Evolutionary conservation across 2,113 vertebrate species (phyloP).

Genomic region (Bothrops jararaca): DNA sequence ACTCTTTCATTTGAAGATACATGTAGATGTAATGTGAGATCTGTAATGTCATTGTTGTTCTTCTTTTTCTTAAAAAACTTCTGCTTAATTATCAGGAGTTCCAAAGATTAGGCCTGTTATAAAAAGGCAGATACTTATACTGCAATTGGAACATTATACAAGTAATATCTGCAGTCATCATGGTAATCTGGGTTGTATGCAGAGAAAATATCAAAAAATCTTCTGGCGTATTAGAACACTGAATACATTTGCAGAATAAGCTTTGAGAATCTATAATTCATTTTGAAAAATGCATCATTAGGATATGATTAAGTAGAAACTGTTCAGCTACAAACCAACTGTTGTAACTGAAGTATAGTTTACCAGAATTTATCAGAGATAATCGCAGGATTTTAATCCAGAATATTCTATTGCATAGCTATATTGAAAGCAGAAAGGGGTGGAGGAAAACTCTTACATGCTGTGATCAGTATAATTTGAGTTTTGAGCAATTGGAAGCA

Average conservation of each 20-base stretch:
- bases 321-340: not conserved
- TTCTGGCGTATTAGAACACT: not conserved
- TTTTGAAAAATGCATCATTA: not conserved
- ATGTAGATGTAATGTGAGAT: not conserved
- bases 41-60: not conserved
- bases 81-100: not conserved
- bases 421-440: not conserved
- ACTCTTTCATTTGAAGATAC: not conserved
- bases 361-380: not conserved
- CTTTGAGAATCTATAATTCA: not conserved
- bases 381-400: not conserved
- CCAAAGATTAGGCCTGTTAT: not conserved
- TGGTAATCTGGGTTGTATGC: not conserved
- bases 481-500: not conserved
- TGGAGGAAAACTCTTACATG: not conserved
- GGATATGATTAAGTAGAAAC: not conserved
- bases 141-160: not conserved
- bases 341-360: not conserved
- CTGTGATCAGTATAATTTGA: not conserved
- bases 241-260: not conserved
- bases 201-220: not conserved
- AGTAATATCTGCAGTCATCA: not conserved
- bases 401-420: not conserved
- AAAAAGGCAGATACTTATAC: not conserved
- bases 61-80: not conserved